Percentiles rank a stretch among this genome's conserved stretches.
Evolutionary conservation across 2,888 invertebrate genomes (phyloP).

Genomic region (Melanotus villosus): DNA sequence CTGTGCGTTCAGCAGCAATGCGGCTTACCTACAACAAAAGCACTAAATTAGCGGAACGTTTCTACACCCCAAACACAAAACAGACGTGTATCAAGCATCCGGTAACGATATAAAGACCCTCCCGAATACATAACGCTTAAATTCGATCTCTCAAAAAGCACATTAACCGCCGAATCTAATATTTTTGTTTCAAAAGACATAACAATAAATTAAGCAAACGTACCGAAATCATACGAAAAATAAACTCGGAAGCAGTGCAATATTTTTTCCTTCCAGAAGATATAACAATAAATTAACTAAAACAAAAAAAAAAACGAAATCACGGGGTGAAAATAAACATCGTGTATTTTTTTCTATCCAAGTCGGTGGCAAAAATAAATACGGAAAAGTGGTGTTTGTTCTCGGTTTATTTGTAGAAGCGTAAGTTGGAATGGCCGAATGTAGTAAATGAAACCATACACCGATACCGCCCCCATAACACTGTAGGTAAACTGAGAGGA

Average conservation of each 20-base stretch:
- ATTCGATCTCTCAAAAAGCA: not conserved
- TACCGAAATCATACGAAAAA: no score
- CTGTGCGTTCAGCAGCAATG: conserved; percentile 32
- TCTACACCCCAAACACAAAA: conserved; percentile 4
- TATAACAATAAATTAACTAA: no score
- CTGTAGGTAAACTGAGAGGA: conserved; percentile 18
- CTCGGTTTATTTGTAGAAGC: conserved; percentile 9
- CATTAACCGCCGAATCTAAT: no score
- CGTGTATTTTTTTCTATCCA: no score
- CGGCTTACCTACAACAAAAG: conserved; percentile 47
- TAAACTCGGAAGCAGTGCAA: no score
- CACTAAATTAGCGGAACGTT: conserved; percentile 40
- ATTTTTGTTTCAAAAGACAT: no score
- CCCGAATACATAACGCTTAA: not conserved
- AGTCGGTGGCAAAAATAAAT: not conserved
- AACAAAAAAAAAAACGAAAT: no score
- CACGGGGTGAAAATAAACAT: no score
- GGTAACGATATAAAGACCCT: not conserved
- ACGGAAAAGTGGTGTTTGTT: not conserved
- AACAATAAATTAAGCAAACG: no score
- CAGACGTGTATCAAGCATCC: conserved; percentile 1
- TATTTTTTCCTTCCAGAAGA: no score
- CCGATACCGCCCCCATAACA: conserved; percentile 13
- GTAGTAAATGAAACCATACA: conserved; percentile 28
- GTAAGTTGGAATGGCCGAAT: conserved; percentile 13